These are phyloP conservation scores for Porites evermanni DNA, from an alignment of 92 coral and sea anemone genomes.

Conservation along the genomic window DNA sequence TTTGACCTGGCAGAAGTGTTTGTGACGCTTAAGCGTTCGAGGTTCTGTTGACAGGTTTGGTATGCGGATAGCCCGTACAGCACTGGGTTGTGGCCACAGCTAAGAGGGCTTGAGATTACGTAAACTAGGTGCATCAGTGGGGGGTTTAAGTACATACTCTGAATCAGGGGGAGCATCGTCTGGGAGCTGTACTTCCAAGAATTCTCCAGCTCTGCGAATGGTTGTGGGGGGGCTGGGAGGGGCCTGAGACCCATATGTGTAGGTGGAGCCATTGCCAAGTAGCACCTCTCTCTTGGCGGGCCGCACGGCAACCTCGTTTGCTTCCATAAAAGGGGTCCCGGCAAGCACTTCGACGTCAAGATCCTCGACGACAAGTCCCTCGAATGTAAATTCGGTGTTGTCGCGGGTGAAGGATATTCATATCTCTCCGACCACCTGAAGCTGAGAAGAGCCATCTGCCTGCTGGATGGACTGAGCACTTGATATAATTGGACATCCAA, in stretches of 20 bases:
- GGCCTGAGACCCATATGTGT: no score
- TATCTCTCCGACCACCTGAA: conserved; percentile 41
- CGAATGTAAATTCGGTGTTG: conserved; percentile 22
- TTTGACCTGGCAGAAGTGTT: conserved; percentile 24
- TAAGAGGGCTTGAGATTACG: not conserved
- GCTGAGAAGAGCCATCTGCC: conserved; percentile 60
- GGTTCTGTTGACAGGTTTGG: conserved; percentile 5
- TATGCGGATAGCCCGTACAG: not conserved
- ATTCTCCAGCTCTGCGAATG: not conserved
- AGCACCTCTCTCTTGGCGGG: no score
- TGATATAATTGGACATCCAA: no score
- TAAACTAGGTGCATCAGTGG: not conserved
- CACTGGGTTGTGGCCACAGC: not conserved
- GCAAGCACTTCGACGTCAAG: conserved; percentile 38
- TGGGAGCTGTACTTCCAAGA: not conserved
- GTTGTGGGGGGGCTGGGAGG: no score
- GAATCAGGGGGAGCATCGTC: not conserved
- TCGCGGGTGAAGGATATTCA: conserved; percentile 32
- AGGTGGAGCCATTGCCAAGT: no score
- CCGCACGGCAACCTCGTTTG: conserved; percentile 54
- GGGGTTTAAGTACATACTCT: not conserved
- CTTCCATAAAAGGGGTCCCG: conserved; percentile 62
- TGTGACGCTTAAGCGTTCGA: not conserved
- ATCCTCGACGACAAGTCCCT: conserved; percentile 32
- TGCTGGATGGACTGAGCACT: conserved; percentile 64